phyloP scores from a whole-genome alignment of 2,797 vertebrate species.

The Oreonectes daqikongensis region DNA sequence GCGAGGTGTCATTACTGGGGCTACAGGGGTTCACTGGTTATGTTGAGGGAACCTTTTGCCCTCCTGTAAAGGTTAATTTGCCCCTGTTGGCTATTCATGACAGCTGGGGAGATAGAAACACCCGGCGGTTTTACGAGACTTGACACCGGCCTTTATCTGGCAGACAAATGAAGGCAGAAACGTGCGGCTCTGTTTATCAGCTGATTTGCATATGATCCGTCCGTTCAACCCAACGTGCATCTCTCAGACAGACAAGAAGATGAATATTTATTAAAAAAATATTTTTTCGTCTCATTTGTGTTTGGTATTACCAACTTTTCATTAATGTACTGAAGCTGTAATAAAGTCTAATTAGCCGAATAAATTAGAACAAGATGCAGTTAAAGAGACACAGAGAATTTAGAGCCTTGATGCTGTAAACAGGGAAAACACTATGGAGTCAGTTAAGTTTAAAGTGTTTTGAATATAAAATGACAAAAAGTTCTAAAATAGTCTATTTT shows the following conservation, averaged over 20 bases:
- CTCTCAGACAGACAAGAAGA: conserved; percentile 39
- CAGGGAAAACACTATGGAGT: not conserved
- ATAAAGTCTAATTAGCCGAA: conserved; percentile 67
- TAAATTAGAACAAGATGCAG: conserved; percentile 48
- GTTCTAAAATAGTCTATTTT: too few species aligned
- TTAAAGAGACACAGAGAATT: conserved; percentile 42
- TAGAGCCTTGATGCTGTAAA: conserved; percentile 24
- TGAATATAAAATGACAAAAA: not conserved
- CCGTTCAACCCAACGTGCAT: not conserved
- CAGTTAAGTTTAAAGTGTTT: not conserved
- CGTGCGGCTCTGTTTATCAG: conserved; percentile 19
- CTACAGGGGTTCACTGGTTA: conserved; percentile 25
- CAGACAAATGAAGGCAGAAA: conserved; percentile 22
- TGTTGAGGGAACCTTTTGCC: conserved; percentile 44
- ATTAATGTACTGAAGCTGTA: conserved; percentile 60
- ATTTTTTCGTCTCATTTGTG: conserved; percentile 10
- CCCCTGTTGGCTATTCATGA: conserved; percentile 38
- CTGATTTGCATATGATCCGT: conserved; percentile 19
- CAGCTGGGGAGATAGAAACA: conserved; percentile 29
- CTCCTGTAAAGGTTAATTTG: conserved; percentile 49
- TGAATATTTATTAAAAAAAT: conserved; percentile 45
- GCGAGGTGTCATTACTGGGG: conserved; percentile 41
- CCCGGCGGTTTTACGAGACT: not conserved
- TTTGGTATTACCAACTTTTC: conserved; percentile 44
- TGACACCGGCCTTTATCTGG: conserved; percentile 19